Evolutionary conservation across 2,797 vertebrate species (phyloP), one percentile per base, ranked within the genome.

Genomic region (Syngnathus rostellatus): DNA sequence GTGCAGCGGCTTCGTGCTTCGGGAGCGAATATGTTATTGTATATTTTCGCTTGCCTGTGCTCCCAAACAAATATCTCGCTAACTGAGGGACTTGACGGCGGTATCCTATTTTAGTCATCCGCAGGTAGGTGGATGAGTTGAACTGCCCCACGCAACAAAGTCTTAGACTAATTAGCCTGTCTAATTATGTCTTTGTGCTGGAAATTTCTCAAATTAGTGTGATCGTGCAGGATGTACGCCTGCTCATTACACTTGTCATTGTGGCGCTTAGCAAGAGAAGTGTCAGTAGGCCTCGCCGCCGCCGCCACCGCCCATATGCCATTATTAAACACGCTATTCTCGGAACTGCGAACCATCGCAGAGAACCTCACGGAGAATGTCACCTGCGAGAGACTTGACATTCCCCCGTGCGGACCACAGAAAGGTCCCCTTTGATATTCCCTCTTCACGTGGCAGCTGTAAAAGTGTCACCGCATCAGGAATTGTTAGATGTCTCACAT

Each of bases 101-200:
- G 81, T 74, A 80, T 90, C 86, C 88, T 90, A 90, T 91, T 92
- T 91, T 90, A 87, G 88, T 88, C 86, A 73, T 77, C 80, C 74
- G 83, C 89, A 92, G 91, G 90, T 91, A 91, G 90, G 91, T 87
- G 91, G 89, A 89, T 80, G 82, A 87, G 87, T 89, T 91, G 89
- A 91, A 91, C 90, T 90, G 88, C 90, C 89, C 85, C 84, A 85
- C 84, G 84, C 86, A 79, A 82, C 83, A 70, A 88, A 89, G 86
- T 89, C 90, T 91, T 88, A 71, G 85, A 89, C 89, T 91, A 92
- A 92, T 92, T 92, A 92, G 87, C 91, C 89, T 89, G 88, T 90
- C 88, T 92, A 92, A 92, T 92, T 91, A 92, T 91, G 90, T 92
- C 90, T 92, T 92, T 92, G 90, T 92, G 88, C 88, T 91, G 89